A percentile compares a stretch with the other conserved stretches of the same genome.
phyloP scores from a whole-genome alignment of 2,113 vertebrate genomes.

The Dolichotis patagonum region DNA sequence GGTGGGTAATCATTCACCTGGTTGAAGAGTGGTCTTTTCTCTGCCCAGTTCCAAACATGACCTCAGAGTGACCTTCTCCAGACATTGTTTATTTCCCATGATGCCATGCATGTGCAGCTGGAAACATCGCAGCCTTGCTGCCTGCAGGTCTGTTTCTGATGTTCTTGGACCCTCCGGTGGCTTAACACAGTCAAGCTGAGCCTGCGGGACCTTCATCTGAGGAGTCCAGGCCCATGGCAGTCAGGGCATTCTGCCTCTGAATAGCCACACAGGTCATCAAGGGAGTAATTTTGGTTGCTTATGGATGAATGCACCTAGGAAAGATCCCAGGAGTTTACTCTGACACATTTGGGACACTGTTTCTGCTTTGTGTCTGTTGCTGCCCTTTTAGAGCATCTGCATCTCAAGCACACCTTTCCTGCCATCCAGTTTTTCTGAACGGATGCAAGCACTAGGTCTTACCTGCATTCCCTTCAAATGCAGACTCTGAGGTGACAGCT shows the following conservation, averaged over 20 bases:
- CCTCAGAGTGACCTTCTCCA: not conserved
- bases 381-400: not conserved
- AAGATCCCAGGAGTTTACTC: not conserved
- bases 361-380: not conserved
- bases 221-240: not conserved
- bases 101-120: not conserved
- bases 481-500: not conserved
- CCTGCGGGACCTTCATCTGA: not conserved
- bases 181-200: not conserved
- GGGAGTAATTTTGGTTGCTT: not conserved
- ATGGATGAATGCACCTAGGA: not conserved
- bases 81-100: conserved; percentile 33
- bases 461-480: not conserved
- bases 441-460: not conserved
- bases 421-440: not conserved
- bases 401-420: not conserved
- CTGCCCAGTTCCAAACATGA: not conserved
- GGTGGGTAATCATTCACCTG: not conserved
- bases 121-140: not conserved
- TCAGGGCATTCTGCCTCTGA: not conserved
- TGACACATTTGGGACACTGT: not conserved
- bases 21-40: conserved; percentile 31
- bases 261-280: not conserved
- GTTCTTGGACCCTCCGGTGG: not conserved
- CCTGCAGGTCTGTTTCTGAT: conserved; percentile 6